These are phyloP conservation scores for Sminthurides bifidus DNA, from an alignment of 1,140 invertebrate species.

Conservation along the genomic window DNA sequence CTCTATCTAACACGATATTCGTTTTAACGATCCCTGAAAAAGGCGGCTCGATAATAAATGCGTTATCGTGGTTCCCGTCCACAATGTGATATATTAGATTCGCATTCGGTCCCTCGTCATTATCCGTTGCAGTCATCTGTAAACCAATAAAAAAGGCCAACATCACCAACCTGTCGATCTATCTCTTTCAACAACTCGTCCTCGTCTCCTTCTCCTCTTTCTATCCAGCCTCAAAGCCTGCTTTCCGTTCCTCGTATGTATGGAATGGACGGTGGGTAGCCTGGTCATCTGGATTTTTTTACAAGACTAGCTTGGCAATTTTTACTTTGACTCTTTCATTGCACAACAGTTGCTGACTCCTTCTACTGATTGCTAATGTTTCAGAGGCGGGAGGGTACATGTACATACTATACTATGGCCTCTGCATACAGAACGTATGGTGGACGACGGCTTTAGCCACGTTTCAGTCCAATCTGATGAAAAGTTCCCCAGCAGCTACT, in stretches of 20 bases:
- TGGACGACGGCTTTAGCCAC: no score
- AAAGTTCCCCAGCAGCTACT: no score
- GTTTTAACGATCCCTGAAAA: conserved; percentile 87
- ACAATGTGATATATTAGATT: conserved; percentile 85
- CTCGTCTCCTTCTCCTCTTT: background rate
- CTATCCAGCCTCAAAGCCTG: background rate
- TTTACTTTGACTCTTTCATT: no score
- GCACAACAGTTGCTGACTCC: no score
- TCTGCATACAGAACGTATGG: no score
- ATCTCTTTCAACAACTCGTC: background rate
- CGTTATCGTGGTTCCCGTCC: conserved; percentile 88
- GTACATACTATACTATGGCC: no score
- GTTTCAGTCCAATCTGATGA: no score
- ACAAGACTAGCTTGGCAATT: no score
- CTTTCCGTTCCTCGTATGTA: background rate
- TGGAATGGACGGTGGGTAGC: no score
- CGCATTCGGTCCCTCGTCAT: conserved; percentile 71
- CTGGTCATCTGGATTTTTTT: no score
- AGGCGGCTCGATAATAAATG: conserved; percentile 83
- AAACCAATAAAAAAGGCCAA: conserved; percentile 31
- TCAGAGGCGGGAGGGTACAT: no score
- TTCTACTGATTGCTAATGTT: no score
- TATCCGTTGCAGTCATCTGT: conserved; percentile 72
- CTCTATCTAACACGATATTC: conserved; percentile 84
- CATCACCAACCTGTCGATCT: conserved; percentile 1